Percentiles rank a stretch among this genome's conserved stretches.
phyloP scores from a whole-genome alignment of 2,113 vertebrate species.

The Melanotaenia duboulayi region DNA sequence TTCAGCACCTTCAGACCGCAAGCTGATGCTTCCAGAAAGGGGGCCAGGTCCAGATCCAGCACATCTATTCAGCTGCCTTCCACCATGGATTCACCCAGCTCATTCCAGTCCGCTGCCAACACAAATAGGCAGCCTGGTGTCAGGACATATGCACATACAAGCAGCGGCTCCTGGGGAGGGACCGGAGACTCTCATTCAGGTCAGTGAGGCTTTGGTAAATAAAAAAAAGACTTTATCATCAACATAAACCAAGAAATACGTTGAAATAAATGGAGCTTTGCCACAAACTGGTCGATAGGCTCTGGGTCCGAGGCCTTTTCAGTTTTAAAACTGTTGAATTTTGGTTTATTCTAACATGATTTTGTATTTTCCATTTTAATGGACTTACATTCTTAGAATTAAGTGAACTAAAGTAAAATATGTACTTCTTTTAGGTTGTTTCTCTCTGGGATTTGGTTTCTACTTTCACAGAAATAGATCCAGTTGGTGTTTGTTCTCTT shows the following conservation, averaged over 20 bases:
- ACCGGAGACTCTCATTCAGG: constrained; percentile 66
- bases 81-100: constrained; percentile 72
- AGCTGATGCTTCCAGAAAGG: constrained; percentile 74
- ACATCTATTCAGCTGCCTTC: constrained; percentile 60
- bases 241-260: neutral
- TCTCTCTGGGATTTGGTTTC: neutral
- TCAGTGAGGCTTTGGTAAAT: constrained; percentile 51
- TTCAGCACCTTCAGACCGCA: constrained; percentile 81
- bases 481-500: neutral
- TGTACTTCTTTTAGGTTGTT: neutral
- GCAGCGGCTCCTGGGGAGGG: constrained; percentile 51
- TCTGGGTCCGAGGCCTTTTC: too few relatives aligned
- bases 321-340: too few relatives aligned
- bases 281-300: neutral
- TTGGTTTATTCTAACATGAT: too few relatives aligned
- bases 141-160: constrained; percentile 38
- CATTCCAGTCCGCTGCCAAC: constrained; percentile 61
- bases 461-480: neutral
- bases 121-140: constrained; percentile 62
- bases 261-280: neutral
- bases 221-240: neutral
- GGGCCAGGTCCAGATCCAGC: constrained; percentile 51
- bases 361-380: too few relatives aligned
- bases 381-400: too few relatives aligned
- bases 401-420: too few relatives aligned